Conservation (phyloP, 2,113 vertebrate species). For the Bambusicola thoracicus region DNA sequence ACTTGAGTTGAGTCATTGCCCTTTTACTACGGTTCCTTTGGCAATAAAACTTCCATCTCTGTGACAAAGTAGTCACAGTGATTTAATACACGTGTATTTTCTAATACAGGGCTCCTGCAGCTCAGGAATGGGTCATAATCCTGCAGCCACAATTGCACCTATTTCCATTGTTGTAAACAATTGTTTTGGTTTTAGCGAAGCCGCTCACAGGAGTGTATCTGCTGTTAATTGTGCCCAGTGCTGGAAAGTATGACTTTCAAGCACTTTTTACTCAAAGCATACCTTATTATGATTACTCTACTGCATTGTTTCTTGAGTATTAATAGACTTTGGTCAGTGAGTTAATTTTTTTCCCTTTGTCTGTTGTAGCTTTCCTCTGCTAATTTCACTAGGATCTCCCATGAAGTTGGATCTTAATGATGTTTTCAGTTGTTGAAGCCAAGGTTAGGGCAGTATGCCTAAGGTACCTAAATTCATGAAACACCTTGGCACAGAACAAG, state of each 20-base stretch:
- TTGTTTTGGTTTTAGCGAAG: not conserved
- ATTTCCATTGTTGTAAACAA: not conserved
- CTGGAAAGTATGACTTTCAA: conserved; percentile 16
- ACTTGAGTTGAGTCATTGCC: not conserved
- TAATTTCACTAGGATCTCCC: not conserved
- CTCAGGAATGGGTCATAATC: not conserved
- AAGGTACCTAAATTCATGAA: not conserved
- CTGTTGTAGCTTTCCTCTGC: not conserved
- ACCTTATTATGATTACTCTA: not conserved
- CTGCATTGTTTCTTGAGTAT: not conserved
- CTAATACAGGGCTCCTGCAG: not conserved
- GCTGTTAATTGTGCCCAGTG: not conserved
- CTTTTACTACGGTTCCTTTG: not conserved
- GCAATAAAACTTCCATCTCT: not conserved
- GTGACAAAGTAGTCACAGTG: not conserved
- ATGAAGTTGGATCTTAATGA: not conserved
- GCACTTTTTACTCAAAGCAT: not conserved
- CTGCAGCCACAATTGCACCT: not conserved
- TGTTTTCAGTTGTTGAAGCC: not conserved
- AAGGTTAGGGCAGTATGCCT: not conserved
- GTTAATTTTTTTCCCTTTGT: not conserved
- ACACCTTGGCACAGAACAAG: not conserved
- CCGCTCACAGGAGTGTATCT: not conserved
- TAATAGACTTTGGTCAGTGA: not conserved
- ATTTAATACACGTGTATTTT: not conserved